Evolutionary conservation across 2,888 invertebrate species (phyloP).

Genomic region (Lasius platythorax): DNA sequence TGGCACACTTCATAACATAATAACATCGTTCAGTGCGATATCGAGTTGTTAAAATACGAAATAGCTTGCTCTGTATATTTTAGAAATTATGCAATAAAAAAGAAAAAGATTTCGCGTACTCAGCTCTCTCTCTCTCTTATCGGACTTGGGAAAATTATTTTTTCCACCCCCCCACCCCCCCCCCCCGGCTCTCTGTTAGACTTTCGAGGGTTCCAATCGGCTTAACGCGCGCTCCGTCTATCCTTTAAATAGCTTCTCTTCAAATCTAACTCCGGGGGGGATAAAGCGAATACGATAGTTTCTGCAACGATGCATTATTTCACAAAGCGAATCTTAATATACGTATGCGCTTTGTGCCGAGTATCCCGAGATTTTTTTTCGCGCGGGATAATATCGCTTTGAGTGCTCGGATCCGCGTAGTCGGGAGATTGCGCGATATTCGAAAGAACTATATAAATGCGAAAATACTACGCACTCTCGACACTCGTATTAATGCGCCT

Average conservation of each 20-base stretch:
- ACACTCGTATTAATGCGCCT: slow-evolving; percentile 16
- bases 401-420: slow-evolving; percentile 22
- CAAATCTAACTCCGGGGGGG: slow-evolving; percentile 15
- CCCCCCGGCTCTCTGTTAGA: not conserved
- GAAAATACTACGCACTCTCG: slow-evolving; percentile 19
- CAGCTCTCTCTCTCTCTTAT: not conserved
- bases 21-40: not conserved
- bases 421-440: not conserved
- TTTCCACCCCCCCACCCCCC: not conserved
- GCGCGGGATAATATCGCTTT: slow-evolving; percentile 33
- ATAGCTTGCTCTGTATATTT: not conserved
- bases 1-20: not conserved
- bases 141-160: slow-evolving; percentile 1
- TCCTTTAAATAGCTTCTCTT: slow-evolving; percentile 29
- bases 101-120: not conserved
- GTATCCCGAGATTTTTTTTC: slow-evolving; percentile 29
- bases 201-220: slow-evolving; percentile 30
- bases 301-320: slow-evolving; percentile 48
- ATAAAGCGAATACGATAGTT: slow-evolving; percentile 52
- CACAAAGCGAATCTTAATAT: slow-evolving; percentile 48
- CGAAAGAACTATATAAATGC: slow-evolving; percentile 9
- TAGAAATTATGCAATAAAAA: not conserved
- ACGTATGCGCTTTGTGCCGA: slow-evolving; percentile 39
- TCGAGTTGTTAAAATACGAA: not conserved
- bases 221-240: slow-evolving; percentile 28